Conservation (phyloP, 2,888 invertebrate species). For the Argyra leucocephala region DNA sequence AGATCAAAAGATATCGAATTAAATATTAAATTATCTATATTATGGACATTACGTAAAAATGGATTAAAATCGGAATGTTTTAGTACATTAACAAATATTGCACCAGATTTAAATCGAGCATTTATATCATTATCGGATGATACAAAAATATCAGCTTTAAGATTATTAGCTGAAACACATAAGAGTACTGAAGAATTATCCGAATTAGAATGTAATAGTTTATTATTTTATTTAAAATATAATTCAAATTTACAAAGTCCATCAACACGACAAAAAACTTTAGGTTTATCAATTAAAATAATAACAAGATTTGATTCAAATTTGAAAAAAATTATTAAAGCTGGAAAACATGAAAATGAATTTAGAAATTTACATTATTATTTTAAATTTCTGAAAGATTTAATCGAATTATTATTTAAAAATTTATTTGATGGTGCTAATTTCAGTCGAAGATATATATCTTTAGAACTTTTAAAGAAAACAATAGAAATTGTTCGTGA, state of each 20-base stretch:
- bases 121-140: constrained; percentile 46
- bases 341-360: constrained; percentile 23
- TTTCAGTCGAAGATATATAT: constrained; percentile 51
- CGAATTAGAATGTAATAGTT: constrained; percentile 52
- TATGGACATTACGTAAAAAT: constrained; percentile 44
- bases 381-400: constrained; percentile 42
- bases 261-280: constrained; percentile 56
- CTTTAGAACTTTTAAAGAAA: constrained; percentile 49
- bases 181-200: constrained; percentile 61
- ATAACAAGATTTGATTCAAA: constrained; percentile 48
- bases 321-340: constrained; percentile 28
- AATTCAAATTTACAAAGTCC: constrained; percentile 63
- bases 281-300: constrained; percentile 60
- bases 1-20: constrained; percentile 27
- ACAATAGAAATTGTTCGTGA: constrained; percentile 29
- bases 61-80: constrained; percentile 33
- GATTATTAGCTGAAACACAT: constrained; percentile 61
- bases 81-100: constrained; percentile 35
- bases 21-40: constrained; percentile 37
- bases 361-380: constrained; percentile 33
- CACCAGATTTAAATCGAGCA: constrained; percentile 47
- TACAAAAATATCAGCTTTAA: constrained; percentile 59
- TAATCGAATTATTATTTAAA: constrained; percentile 47
- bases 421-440: constrained; percentile 55
- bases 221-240: constrained; percentile 54